These are phyloP conservation scores for Chrysochloris asiatica DNA, from an alignment of 2,113 vertebrate genomes.

Conservation along the genomic window DNA sequence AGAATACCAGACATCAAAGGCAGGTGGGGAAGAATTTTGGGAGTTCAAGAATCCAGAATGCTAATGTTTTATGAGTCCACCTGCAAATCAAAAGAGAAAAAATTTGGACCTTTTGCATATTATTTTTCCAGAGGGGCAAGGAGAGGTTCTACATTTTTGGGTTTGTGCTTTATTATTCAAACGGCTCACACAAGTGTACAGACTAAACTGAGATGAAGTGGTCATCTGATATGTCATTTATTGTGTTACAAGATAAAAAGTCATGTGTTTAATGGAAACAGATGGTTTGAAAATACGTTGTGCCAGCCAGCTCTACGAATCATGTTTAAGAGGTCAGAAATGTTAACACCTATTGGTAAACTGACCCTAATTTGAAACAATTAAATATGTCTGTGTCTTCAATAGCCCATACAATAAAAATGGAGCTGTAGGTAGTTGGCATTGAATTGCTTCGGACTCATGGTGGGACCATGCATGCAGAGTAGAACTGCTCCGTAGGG, in stretches of 20 bases:
- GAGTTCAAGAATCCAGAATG: constrained; percentile 52
- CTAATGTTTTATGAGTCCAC: constrained; percentile 35
- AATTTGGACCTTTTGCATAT: constrained; percentile 39
- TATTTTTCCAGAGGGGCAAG: constrained; percentile 46
- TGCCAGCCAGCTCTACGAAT: constrained; percentile 35
- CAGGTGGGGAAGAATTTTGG: constrained; percentile 57
- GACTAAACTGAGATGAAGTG: constrained; percentile 43
- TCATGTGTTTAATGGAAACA: constrained; percentile 18
- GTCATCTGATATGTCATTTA: background rate
- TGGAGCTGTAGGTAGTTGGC: background rate
- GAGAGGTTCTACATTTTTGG: constrained; percentile 10
- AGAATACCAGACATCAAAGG: constrained; percentile 63
- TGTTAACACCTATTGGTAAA: background rate
- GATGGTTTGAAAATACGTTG: constrained; percentile 34
- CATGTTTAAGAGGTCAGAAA: constrained; percentile 21
- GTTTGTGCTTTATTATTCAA: constrained; percentile 54
- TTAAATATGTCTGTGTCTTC: background rate
- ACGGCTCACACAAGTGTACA: background rate
- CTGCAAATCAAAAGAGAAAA: constrained; percentile 62
- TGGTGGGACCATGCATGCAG: background rate
- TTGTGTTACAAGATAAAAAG: constrained; percentile 10
- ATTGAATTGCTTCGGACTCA: background rate
- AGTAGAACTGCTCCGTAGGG: background rate
- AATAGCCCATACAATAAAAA: constrained; percentile 21
- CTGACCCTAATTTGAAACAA: background rate